A percentile compares a stretch with the other conserved stretches of the same genome.
phyloP scores from a whole-genome alignment of 2,888 invertebrate species.

The Tupiocoris notatus region DNA sequence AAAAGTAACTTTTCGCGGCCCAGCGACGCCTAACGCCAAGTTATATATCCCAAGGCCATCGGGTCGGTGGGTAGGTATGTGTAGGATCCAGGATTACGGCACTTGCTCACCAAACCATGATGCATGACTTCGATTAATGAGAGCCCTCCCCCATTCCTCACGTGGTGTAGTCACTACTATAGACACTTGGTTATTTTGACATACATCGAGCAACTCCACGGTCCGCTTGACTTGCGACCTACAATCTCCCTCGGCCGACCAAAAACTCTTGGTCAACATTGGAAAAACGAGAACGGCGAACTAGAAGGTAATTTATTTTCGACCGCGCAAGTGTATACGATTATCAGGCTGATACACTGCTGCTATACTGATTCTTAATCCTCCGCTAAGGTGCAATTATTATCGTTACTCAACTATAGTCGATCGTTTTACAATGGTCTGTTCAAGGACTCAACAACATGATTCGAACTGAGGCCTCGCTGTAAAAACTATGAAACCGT shows the following conservation, averaged over 20 bases:
- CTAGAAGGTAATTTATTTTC: not conserved
- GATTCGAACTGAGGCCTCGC: no score
- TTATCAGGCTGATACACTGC: no score
- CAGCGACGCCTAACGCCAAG: constrained; percentile 27
- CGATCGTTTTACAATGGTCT: no score
- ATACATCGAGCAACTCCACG: constrained; percentile 29
- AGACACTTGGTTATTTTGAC: constrained; percentile 33
- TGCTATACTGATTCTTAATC: no score
- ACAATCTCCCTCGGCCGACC: constrained; percentile 3
- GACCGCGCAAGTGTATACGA: no score
- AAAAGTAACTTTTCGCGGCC: not conserved
- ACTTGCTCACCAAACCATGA: constrained; percentile 40
- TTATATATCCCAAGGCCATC: constrained; percentile 41
- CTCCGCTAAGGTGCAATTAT: no score
- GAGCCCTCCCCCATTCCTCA: not conserved
- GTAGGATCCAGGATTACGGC: constrained; percentile 36
- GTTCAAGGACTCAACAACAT: no score
- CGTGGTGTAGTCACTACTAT: constrained; percentile 2
- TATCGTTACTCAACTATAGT: no score
- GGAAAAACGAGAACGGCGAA: not conserved
- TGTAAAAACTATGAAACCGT: no score
- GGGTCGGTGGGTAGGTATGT: not conserved
- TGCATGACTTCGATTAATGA: constrained; percentile 37
- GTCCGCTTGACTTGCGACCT: constrained; percentile 28
- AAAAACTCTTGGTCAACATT: constrained; percentile 21